phyloP scores from a whole-genome alignment of 2,113 vertebrate species.

The Haplotaxodon microlepis region DNA sequence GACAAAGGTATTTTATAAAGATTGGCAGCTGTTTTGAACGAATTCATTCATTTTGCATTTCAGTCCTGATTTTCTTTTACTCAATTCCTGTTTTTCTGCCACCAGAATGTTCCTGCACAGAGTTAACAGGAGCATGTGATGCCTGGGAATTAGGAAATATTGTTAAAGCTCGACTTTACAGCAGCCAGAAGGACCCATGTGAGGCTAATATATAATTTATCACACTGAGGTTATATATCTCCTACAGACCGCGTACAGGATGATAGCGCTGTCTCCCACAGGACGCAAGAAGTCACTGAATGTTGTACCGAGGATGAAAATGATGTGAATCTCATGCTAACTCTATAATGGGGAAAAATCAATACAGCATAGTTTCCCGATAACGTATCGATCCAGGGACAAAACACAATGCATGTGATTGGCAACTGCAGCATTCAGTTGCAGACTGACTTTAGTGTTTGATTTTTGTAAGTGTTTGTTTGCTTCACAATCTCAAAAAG shows the following conservation, averaged over 20 bases:
- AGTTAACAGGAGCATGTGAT: neutral
- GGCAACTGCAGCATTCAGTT: neutral
- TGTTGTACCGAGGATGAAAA: neutral
- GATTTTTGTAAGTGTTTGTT: neutral
- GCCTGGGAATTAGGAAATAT: neutral
- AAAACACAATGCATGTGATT: neutral
- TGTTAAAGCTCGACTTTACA: neutral
- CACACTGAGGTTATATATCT: neutral
- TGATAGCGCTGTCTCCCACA: rapidly evolving
- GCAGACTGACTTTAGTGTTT: rapidly evolving
- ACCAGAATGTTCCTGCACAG: neutral
- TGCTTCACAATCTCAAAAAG: neutral
- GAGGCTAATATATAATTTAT: rapidly evolving
- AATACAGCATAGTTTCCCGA: rapidly evolving
- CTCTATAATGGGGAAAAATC: neutral
- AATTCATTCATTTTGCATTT: neutral
- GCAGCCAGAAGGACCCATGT: neutral
- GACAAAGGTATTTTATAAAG: neutral
- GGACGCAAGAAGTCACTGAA: neutral
- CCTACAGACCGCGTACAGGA: neutral
- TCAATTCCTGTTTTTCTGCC: neutral
- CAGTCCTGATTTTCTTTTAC: neutral
- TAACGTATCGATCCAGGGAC: neutral
- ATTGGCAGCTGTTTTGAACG: neutral
- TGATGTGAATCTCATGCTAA: neutral